Evolutionary conservation across 2,888 invertebrate species (phyloP).

Genomic region (Cremastobaeus sp.): DNA sequence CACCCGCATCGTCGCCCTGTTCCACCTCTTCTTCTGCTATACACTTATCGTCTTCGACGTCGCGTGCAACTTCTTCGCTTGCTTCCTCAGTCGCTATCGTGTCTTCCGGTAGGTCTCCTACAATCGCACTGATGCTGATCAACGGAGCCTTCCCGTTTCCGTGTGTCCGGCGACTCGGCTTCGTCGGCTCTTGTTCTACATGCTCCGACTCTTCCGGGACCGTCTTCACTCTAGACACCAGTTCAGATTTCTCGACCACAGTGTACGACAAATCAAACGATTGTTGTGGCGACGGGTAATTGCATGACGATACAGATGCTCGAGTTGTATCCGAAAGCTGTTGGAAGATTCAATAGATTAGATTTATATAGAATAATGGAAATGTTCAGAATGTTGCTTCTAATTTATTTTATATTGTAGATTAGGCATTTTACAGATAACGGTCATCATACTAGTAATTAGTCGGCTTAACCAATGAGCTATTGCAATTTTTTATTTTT

Average conservation of each 20-base stretch:
- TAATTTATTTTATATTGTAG: too few relatives aligned
- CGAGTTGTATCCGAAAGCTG: conserved; percentile 77
- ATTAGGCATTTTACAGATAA: too few relatives aligned
- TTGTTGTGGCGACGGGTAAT: conserved; percentile 76
- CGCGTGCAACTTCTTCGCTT: conserved; percentile 21
- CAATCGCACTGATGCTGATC: conserved; percentile 87
- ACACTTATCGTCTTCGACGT: conserved; percentile 41
- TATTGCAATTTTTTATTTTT: too few relatives aligned
- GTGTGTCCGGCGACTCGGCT: conserved; percentile 63
- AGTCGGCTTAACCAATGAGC: too few relatives aligned
- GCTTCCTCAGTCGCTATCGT: conserved; percentile 45
- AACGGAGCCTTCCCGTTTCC: conserved; percentile 80
- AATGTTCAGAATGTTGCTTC: too few relatives aligned
- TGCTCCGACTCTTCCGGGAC: conserved; percentile 65
- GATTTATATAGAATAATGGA: too few relatives aligned
- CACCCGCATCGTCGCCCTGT: conserved; percentile 67
- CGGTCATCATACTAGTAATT: too few relatives aligned
- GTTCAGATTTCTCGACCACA: conserved; percentile 61
- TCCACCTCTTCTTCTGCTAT: conserved; percentile 32
- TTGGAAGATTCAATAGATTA: background rate
- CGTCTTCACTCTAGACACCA: conserved; percentile 65
- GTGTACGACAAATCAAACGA: conserved; percentile 79
- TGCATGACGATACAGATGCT: conserved; percentile 78
- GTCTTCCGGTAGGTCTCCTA: conserved; percentile 80
- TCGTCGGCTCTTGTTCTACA: conserved; percentile 34